Evolutionary conservation across 2,113 vertebrate genomes (phyloP), one percentile per base, ranked within the genome.

Genomic region (Pitta sordida): DNA sequence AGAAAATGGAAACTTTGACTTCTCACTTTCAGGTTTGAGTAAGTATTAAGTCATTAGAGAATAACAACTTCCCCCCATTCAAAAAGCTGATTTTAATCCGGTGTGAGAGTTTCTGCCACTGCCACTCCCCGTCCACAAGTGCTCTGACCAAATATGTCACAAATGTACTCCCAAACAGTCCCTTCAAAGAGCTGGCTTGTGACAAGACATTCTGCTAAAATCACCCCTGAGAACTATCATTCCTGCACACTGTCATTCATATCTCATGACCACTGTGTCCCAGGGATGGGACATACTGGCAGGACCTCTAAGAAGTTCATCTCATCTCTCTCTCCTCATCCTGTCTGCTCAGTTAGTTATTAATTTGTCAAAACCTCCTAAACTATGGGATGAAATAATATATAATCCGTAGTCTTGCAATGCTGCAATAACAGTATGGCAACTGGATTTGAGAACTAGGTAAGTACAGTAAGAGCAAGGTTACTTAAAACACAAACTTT

Each of bases 1-100:
- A 81, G 58, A 12, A 91, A 87, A 84, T 9, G 27, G 46, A 77
- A 94, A 77, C 14, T 74, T 75, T 20, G n/a, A 58, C 46, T 56
- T 86, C 34, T 73, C 1, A 1, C 7, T 56, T 21, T 46, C 19
- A 49, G 13, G 20, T 82, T 34, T 71, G 52, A 87, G 36, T 26
- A 9, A 59, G 6, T 29, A 41, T 59, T 30, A 62, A 49, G 18
- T 44, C 22, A 77, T 14, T 37, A 80, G 26, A 74, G 30, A 83
- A 79, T 6, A n/a, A 58, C 0, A 0, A 29, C 34, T 29, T 29
- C 5, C 11, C 52, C 43, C 9, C 49, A 41, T 16, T 13, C 49
- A 23, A 48, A 87, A 90, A 63, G 7, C 13, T 16, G 39, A 2
- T 15, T 84, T 67, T 80, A 19, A n/a, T 67, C 68, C 39, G 26